These are phyloP conservation scores for Fragum sueziense DNA, from an alignment of 2,888 invertebrate genomes.

Conservation along the genomic window DNA sequence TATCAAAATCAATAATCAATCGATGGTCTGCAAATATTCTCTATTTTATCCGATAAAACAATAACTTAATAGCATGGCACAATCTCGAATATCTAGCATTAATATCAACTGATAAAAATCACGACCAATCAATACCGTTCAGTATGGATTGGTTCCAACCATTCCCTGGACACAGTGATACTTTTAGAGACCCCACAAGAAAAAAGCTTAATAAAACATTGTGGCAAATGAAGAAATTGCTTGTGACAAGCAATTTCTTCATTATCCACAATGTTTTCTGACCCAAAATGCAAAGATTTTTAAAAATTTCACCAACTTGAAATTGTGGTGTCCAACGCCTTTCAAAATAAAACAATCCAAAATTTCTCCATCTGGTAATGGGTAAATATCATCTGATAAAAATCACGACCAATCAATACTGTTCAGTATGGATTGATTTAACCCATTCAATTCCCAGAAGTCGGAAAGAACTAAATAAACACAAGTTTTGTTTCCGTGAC, in stretches of 20 bases:
- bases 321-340: too few species aligned
- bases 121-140: neutral
- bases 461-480: neutral
- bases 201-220: too few species aligned
- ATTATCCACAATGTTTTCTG: too few species aligned
- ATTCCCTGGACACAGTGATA: too few species aligned
- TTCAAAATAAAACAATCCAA: neutral
- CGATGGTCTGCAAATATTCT: neutral
- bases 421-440: constrained; percentile 8
- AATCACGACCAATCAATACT: neutral
- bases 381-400: constrained; percentile 14
- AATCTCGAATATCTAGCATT: neutral
- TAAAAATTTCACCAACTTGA: too few species aligned
- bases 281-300: too few species aligned
- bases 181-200: too few species aligned
- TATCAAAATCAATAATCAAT: neutral
- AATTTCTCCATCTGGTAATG: too few species aligned
- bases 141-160: constrained; percentile 4
- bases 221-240: too few species aligned
- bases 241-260: too few species aligned
- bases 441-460: neutral
- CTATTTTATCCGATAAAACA: neutral
- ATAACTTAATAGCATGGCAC: constrained; percentile 17
- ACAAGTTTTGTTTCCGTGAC: neutral
- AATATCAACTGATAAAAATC: constrained; percentile 18